phyloP scores from a whole-genome alignment of 2,113 vertebrate genomes.

The Daubentonia madagascariensis region DNA sequence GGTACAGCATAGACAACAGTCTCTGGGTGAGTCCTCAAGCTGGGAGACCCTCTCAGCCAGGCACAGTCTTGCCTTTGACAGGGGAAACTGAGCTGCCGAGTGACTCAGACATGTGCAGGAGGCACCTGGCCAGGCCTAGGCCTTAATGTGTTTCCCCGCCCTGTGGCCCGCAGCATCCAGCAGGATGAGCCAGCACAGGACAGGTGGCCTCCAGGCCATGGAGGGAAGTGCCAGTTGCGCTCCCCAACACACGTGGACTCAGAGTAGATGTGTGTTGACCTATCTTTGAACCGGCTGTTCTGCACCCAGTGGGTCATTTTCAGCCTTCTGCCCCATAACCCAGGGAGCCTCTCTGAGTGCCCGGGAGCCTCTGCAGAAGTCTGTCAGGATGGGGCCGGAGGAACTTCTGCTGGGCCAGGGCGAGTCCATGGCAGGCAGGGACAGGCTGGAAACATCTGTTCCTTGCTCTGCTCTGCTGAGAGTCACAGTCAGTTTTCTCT shows the following conservation, averaged over 20 bases:
- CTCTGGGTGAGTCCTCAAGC: neutral
- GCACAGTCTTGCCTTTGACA: neutral
- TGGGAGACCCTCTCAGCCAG: neutral
- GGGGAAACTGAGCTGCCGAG: neutral
- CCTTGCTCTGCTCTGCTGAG: neutral
- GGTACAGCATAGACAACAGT: rapidly evolving
- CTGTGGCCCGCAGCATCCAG: neutral
- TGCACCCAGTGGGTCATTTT: too few species aligned
- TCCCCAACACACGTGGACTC: rapidly evolving
- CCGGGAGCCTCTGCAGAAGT: neutral
- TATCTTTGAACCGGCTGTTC: neutral
- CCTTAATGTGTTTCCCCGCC: neutral
- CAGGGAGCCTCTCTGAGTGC: too few species aligned
- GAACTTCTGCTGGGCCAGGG: neutral
- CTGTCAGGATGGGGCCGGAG: neutral
- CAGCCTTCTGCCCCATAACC: neutral
- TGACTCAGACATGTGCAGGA: neutral
- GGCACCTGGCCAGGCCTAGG: neutral
- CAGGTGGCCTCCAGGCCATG: rapidly evolving
- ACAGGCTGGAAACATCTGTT: neutral
- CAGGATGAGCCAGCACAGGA: neutral
- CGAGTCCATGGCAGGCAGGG: neutral
- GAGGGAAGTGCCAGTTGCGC: neutral
- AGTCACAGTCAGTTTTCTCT: slow-evolving; percentile 25
- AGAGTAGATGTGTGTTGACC: neutral